Evolutionary conservation across 2,888 invertebrate genomes (phyloP), one percentile per base, ranked within the genome.

Genomic region (Erebia ligea): DNA sequence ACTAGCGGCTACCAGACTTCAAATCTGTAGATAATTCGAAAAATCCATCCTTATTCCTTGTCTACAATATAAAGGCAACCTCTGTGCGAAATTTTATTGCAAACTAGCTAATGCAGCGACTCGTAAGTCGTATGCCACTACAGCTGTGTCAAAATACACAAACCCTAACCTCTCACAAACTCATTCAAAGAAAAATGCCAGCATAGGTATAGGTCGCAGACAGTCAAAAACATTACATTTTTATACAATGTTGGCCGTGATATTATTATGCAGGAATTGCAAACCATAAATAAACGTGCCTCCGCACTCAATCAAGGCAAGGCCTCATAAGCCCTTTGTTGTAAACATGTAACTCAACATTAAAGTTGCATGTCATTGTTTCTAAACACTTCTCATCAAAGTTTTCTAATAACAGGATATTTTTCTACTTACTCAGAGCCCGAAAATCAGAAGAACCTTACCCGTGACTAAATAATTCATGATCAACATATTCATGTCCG

Each of bases 381-480:
- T 13, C 13, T 13, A 25, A 48, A 48, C 11, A 42, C 9, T 61
- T 19, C 5, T 6, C 11, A n/a, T 42, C 21, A 21, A 17, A 8
- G 9, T 15, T 54, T 62, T 21, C 13, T 48, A 40, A 13, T 61
- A 13, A 17, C 19, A 61, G 3, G 48, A 21, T 48, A 21, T 15
- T 45, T 13, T 15, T 21, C 8, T 21, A 62, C 13, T 13, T 45
- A 62, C 34, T 34, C 34, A 21, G 5, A 2, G 45, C 21, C 19
- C 21, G 13, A 19, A 48, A 48, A 45, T 13, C 21, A 62, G 67
- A 50, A 57, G 45, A 61, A 73, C 64, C 68, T 87, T 90, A 98
- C 98, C 98, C 92, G 98, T 99, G 58, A 99, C 98, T 82, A 99
- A 95, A 91, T 99, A 99, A 92, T 99, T 99, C 99, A 99, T 99